Evolutionary conservation across 2,888 invertebrate species (phyloP).

Genomic region (Callyntrura sp.): DNA sequence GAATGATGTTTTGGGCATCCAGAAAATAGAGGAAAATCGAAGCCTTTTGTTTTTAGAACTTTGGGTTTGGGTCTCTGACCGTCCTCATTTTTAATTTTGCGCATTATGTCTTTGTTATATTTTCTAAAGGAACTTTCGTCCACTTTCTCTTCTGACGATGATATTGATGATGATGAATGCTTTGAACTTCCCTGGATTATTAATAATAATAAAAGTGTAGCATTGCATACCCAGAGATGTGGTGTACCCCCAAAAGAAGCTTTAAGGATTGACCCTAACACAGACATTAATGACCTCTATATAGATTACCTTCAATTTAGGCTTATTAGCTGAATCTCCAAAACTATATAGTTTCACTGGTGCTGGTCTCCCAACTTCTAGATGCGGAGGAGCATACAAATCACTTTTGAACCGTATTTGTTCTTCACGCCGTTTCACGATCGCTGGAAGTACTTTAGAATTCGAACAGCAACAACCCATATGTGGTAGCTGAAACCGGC

Average conservation of each 20-base stretch:
- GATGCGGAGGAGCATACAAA: conserved; percentile 11
- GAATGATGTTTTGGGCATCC: background rate
- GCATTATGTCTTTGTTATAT: conserved; percentile 48
- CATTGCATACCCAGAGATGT: no score
- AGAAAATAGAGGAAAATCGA: conserved; percentile 53
- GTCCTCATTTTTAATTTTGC: background rate
- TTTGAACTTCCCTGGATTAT: background rate
- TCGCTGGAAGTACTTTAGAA: conserved; percentile 54
- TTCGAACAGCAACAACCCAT: conserved; percentile 77
- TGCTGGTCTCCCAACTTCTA: conserved; percentile 29
- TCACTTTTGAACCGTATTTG: conserved; percentile 39
- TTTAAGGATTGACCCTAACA: background rate
- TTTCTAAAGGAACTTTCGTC: conserved; percentile 25
- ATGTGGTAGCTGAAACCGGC: conserved; percentile 61
- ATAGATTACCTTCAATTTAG: conserved; percentile 19
- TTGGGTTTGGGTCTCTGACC: background rate
- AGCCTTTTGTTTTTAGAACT: conserved; percentile 63
- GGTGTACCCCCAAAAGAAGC: no score
- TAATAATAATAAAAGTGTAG: no score
- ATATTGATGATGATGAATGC: conserved; percentile 22
- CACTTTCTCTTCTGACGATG: conserved; percentile 32
- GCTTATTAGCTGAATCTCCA: background rate
- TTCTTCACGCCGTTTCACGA: conserved; percentile 40
- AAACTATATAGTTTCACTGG: conserved; percentile 9
- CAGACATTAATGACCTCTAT: background rate